phyloP scores from a whole-genome alignment of 2,113 vertebrate genomes.

The Micronisus gabar region DNA sequence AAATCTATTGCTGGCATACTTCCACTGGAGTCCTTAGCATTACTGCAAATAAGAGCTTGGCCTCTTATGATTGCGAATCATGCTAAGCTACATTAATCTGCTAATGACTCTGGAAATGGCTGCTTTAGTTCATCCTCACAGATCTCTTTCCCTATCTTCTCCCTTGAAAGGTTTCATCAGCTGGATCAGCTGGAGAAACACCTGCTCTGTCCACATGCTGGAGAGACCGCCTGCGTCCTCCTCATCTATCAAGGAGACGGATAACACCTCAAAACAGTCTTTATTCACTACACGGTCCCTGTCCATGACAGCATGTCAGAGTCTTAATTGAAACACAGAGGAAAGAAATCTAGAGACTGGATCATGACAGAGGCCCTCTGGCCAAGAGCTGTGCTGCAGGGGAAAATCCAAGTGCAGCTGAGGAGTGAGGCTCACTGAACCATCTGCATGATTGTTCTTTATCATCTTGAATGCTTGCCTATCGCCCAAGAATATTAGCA shows the following conservation, averaged over 20 bases:
- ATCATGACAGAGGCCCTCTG: background rate
- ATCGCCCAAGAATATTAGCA: background rate
- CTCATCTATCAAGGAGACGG: constrained; percentile 18
- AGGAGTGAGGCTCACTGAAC: background rate
- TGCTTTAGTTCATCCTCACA: constrained; percentile 36
- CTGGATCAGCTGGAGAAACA: constrained; percentile 12
- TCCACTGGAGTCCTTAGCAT: constrained; percentile 27
- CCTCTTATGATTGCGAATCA: background rate
- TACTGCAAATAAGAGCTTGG: constrained; percentile 36
- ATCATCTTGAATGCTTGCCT: background rate
- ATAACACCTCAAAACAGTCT: background rate
- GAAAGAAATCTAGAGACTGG: background rate
- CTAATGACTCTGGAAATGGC: constrained; percentile 44
- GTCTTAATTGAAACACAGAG: constrained; percentile 13
- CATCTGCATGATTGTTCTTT: background rate
- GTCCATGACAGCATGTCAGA: background rate
- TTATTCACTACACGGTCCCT: background rate
- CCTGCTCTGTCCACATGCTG: constrained; percentile 49
- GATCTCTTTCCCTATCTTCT: background rate
- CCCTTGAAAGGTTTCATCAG: constrained; percentile 15
- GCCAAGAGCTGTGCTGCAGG: background rate
- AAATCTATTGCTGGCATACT: constrained; percentile 31
- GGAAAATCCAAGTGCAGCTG: background rate
- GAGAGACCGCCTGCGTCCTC: background rate
- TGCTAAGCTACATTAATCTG: constrained; percentile 38